Conservation (phyloP, 1,140 invertebrate genomes). For the Samia ricini region DNA sequence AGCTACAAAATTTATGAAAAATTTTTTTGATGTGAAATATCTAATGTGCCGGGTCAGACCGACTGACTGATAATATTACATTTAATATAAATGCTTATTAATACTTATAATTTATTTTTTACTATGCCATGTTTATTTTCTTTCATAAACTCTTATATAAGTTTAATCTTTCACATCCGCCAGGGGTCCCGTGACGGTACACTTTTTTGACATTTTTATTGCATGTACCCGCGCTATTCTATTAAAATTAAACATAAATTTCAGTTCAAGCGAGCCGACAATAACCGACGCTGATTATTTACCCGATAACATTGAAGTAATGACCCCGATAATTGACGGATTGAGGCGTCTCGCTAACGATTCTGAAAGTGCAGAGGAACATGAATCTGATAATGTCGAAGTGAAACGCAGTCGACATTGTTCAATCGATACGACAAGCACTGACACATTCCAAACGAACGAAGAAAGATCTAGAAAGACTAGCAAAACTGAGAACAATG, state of each 20-base stretch:
- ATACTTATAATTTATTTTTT: too few relatives aligned
- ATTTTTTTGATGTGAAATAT: too few relatives aligned
- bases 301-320: constrained; percentile 71
- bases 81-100: too few relatives aligned
- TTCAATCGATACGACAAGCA: constrained; percentile 35
- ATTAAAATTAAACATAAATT: constrained; percentile 22
- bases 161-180: too few relatives aligned
- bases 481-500: constrained; percentile 57
- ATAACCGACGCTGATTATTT: constrained; percentile 71
- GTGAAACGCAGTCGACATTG: constrained; percentile 13
- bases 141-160: too few relatives aligned
- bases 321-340: constrained; percentile 70
- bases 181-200: too few relatives aligned
- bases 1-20: too few relatives aligned
- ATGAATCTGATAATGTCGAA: constrained; percentile 34
- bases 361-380: constrained; percentile 30
- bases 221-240: too few relatives aligned
- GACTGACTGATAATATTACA: too few relatives aligned
- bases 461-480: constrained; percentile 58
- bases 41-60: too few relatives aligned
- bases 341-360: constrained; percentile 51
- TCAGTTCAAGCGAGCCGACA: constrained; percentile 58
- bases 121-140: too few relatives aligned
- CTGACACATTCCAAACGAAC: constrained; percentile 56
- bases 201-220: too few relatives aligned